Conservation (phyloP, 2,888 invertebrate species). For the Scaptomyza polygonia region DNA sequence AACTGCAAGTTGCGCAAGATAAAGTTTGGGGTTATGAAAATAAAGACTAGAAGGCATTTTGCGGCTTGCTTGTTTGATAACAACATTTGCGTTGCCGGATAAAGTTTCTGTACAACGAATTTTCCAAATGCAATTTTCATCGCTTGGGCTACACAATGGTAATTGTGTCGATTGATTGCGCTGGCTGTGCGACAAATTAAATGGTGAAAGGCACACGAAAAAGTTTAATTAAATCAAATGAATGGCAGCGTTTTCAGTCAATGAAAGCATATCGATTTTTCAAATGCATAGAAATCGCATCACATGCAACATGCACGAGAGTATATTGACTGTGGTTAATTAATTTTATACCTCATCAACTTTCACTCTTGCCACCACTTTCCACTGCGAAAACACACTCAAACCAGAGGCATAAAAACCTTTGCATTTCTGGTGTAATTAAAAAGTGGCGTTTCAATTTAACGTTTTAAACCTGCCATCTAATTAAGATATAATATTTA, state of each 20-base stretch:
- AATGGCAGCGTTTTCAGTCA: slow-evolving; percentile 4
- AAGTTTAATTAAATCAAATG: slow-evolving; percentile 61
- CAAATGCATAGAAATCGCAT: slow-evolving; percentile 49
- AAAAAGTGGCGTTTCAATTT: slow-evolving; percentile 45
- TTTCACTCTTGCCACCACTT: slow-evolving; percentile 30
- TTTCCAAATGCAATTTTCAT: slow-evolving; percentile 15
- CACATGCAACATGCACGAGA: slow-evolving; percentile 28
- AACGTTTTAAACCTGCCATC: slow-evolving; percentile 38
- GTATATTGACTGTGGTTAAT: slow-evolving; percentile 44
- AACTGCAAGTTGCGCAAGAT: slow-evolving; percentile 10
- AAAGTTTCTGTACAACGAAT: slow-evolving; percentile 29
- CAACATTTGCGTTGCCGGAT: slow-evolving; percentile 53
- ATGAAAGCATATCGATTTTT: slow-evolving; percentile 10
- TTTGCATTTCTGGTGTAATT: slow-evolving; percentile 56
- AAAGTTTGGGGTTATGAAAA: slow-evolving; percentile 30
- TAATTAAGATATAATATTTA: slow-evolving; percentile 60
- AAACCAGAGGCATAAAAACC: slow-evolving; percentile 34
- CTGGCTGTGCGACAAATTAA: slow-evolving; percentile 25
- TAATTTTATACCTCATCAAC: slow-evolving; percentile 43
- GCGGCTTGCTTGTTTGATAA: slow-evolving; percentile 33
- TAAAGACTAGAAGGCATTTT: slow-evolving; percentile 31
- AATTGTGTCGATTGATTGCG: slow-evolving; percentile 1
- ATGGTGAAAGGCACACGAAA: slow-evolving; percentile 13
- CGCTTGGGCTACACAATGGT: background rate
- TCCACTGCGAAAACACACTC: slow-evolving; percentile 18